phyloP scores from a whole-genome alignment of 2,888 invertebrate genomes.

The Ochropleura leucogaster region DNA sequence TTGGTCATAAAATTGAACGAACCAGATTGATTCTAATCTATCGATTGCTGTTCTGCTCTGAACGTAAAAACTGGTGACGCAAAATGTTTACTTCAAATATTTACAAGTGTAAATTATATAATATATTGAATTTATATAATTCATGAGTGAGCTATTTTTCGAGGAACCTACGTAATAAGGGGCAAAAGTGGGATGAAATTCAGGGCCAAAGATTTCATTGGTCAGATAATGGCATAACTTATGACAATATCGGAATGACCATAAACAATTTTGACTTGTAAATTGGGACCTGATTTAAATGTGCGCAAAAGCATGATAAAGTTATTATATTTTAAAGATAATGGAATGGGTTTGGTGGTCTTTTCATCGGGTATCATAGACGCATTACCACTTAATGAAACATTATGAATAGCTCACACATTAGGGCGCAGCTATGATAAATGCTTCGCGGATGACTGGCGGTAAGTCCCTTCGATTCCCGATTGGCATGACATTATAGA shows the following conservation, averaged over 20 bases:
- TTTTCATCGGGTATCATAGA: constrained; percentile 77
- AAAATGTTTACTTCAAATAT: constrained; percentile 39
- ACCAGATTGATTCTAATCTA: constrained; percentile 62
- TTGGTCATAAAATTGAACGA: constrained; percentile 64
- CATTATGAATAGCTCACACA: constrained; percentile 87
- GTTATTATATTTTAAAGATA: constrained; percentile 46
- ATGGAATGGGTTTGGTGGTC: background rate
- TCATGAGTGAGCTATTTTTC: constrained; percentile 30
- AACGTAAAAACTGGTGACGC: constrained; percentile 54
- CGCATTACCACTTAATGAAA: constrained; percentile 89
- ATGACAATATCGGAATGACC: constrained; percentile 42
- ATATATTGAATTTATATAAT: constrained; percentile 33
- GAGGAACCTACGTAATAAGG: constrained; percentile 26
- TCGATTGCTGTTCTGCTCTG: constrained; percentile 41
- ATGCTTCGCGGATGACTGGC: constrained; percentile 86
- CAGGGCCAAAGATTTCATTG: constrained; percentile 31
- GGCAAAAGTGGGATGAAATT: constrained; percentile 31
- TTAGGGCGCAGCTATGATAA: constrained; percentile 89
- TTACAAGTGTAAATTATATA: constrained; percentile 35
- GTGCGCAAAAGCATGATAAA: constrained; percentile 24
- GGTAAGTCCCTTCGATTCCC: constrained; percentile 81
- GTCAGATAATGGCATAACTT: constrained; percentile 17
- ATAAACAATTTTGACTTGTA: constrained; percentile 31
- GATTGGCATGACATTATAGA: constrained; percentile 79
- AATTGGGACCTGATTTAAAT: constrained; percentile 41